Percentiles rank a stretch among this genome's conserved stretches.
phyloP scores from a whole-genome alignment of 2,888 invertebrate genomes.

The Operophtera brumata region DNA sequence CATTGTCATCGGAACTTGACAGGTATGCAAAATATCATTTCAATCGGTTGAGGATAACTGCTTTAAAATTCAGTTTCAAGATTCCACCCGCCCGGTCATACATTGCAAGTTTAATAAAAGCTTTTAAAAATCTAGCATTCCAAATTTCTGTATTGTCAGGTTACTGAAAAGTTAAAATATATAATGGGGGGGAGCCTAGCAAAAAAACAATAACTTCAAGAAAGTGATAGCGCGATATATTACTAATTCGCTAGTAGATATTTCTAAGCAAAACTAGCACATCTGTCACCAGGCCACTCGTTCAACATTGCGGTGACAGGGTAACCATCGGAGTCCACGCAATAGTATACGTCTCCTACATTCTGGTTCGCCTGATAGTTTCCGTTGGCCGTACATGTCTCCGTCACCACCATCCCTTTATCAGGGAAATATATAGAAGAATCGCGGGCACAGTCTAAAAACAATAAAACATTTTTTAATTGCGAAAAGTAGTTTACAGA shows the following conservation, averaged over 20 bases:
- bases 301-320: conserved; percentile 43
- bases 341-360: conserved; percentile 75
- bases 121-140: no score
- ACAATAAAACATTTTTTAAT: not conserved
- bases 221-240: not conserved
- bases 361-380: conserved; percentile 81
- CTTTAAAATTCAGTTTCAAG: no score
- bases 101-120: no score
- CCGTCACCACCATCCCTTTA: conserved; percentile 68
- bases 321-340: conserved; percentile 83
- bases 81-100: no score
- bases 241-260: not conserved
- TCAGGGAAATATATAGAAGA: conserved; percentile 70
- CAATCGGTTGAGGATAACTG: no score
- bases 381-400: conserved; percentile 77
- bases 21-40: no score
- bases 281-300: conserved; percentile 46
- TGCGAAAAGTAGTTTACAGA: conserved; percentile 4
- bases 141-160: no score
- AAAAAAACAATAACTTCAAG: no score
- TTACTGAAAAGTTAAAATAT: no score
- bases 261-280: conserved; percentile 32
- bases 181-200: no score
- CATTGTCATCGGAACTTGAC: no score
- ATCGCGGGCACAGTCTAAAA: conserved; percentile 83